These are phyloP conservation scores for Drosophila trapezifrons DNA, from an alignment of 1,140 invertebrate species.

Conservation along the genomic window DNA sequence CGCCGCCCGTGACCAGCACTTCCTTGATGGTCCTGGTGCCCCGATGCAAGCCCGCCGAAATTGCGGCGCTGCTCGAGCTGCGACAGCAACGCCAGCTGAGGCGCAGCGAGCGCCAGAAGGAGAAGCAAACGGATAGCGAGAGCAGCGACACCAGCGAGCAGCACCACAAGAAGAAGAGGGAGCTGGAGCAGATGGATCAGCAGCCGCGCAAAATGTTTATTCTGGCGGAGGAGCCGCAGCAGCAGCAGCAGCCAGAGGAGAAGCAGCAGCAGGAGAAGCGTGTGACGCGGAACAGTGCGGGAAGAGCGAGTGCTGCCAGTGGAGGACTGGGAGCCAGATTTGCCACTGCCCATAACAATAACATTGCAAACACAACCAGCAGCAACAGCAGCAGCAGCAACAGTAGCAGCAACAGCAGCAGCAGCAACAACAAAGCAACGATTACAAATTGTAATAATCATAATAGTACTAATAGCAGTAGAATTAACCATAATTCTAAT, in stretches of 20 bases:
- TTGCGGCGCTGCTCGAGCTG: slow-evolving; percentile 48
- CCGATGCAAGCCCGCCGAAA: slow-evolving; percentile 63
- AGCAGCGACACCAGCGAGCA: slow-evolving; percentile 62
- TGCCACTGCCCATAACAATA: slow-evolving; percentile 66
- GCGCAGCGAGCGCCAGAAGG: slow-evolving; percentile 67
- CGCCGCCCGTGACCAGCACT: slow-evolving; percentile 1
- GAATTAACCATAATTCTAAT: slow-evolving; percentile 69
- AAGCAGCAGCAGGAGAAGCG: slow-evolving; percentile 52
- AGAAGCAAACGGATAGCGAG: slow-evolving; percentile 58
- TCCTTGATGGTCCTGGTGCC: slow-evolving; percentile 57
- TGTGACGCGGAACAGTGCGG: slow-evolving; percentile 72
- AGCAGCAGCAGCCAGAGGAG: slow-evolving; percentile 2
- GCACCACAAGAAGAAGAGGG: slow-evolving; percentile 17
- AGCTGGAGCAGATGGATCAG: slow-evolving; percentile 33
- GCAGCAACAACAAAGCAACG: slow-evolving; percentile 67
- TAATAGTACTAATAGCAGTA: slow-evolving; percentile 77
- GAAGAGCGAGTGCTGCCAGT: slow-evolving; percentile 45
- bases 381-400: slow-evolving; percentile 28
- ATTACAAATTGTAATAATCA: slow-evolving; percentile 82
- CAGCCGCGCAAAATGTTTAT: slow-evolving; percentile 22
- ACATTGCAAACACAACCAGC: slow-evolving; percentile 40
- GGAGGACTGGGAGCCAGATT: slow-evolving; percentile 37
- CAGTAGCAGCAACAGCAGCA: slow-evolving; percentile 25
- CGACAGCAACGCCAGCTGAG: slow-evolving; percentile 62
- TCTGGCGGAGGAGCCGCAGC: slow-evolving; percentile 6